These are phyloP conservation scores for Drosophila novamexicana DNA, from an alignment of 1,140 invertebrate species.

Conservation along the genomic window DNA sequence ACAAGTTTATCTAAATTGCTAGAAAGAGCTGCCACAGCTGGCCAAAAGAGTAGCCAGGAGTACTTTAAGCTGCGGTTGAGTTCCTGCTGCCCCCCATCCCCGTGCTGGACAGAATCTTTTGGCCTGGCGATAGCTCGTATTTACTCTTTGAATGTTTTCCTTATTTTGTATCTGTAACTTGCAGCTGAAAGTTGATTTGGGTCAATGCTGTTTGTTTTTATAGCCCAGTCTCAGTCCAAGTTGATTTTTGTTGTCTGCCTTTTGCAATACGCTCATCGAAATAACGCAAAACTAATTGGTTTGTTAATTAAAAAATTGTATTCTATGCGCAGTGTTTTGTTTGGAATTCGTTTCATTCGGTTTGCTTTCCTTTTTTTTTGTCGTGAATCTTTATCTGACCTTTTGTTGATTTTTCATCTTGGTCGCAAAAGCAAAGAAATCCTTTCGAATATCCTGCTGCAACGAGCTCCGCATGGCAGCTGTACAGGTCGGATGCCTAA, in stretches of 20 bases:
- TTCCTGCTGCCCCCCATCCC: not conserved
- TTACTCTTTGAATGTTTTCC: slow-evolving; percentile 59
- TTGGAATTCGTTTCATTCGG: slow-evolving; percentile 27
- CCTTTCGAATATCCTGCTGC: slow-evolving; percentile 18
- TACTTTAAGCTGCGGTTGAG: slow-evolving; percentile 56
- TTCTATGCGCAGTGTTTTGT: slow-evolving; percentile 45
- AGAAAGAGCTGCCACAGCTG: slow-evolving; percentile 57
- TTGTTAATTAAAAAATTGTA: slow-evolving; percentile 79
- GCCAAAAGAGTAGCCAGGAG: slow-evolving; percentile 4
- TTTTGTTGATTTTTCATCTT: slow-evolving; percentile 40
- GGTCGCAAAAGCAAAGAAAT: slow-evolving; percentile 15
- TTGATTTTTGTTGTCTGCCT: slow-evolving; percentile 39
- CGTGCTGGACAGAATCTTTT: slow-evolving; percentile 17
- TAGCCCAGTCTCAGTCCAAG: slow-evolving; percentile 29
- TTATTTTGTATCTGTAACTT: slow-evolving; percentile 45
- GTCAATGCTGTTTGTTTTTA: slow-evolving; percentile 75
- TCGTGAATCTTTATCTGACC: slow-evolving; percentile 6
- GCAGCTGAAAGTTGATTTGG: slow-evolving; percentile 66
- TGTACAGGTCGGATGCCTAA: not conserved
- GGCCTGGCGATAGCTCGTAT: slow-evolving; percentile 45
- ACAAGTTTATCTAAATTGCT: slow-evolving; percentile 82
- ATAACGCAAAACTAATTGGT: slow-evolving; percentile 79
- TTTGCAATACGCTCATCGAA: slow-evolving; percentile 32
- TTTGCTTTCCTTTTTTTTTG: not conserved
- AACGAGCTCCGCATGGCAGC: not conserved